Evolutionary conservation across 2,113 vertebrate species (phyloP), one percentile per base, ranked within the genome.

Genomic region (Malurus melanocephalus): DNA sequence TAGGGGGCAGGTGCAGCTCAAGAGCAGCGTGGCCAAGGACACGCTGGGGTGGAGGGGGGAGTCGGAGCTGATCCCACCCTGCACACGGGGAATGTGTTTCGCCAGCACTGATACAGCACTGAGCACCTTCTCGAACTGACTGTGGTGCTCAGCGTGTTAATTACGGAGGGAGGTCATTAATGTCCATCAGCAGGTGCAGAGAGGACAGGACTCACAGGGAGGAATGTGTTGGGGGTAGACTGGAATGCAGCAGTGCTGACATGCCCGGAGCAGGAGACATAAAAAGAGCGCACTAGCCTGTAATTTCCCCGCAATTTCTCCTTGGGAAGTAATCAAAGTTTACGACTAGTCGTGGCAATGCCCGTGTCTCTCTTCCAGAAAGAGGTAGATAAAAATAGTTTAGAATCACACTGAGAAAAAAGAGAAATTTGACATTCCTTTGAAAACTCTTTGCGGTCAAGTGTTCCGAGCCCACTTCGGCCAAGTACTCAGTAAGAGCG

Each of bases 231-330:
- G 53, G 77, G 74, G 80, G 51, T 16, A 76, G 92, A 12, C 65
- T 74, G 62, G 80, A 94, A 91, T 69, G 80, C 71, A 40, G 78
- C 56, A 79, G 43, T 12, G 48, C 90, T 85, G 86, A 90, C 88
- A 66, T 72, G 80, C 85, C 80, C 43, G 0, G 16, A 91, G 86
- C 88, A 90, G 88, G 10, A 84, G 62, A 80, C 71, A 84, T 76
- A 87, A 90, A 88, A 92, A 28, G 77, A 88, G 43, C 1, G 5
- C 8, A 1, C 83, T 73, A 85, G 80, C 68, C 92, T 93, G 74
- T 95, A 92, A 96, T 95, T 96, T 93, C 88, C 71, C 86, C 90
- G 92, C 71, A 87, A 82, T 92, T 95, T 93, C 93, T 96, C 83
- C 90, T 91, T 4, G 6, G 88, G 80, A 94, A 93, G 93, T 89